Conservation (phyloP, 2,888 invertebrate species). For the Sympetrum striolatum region DNA sequence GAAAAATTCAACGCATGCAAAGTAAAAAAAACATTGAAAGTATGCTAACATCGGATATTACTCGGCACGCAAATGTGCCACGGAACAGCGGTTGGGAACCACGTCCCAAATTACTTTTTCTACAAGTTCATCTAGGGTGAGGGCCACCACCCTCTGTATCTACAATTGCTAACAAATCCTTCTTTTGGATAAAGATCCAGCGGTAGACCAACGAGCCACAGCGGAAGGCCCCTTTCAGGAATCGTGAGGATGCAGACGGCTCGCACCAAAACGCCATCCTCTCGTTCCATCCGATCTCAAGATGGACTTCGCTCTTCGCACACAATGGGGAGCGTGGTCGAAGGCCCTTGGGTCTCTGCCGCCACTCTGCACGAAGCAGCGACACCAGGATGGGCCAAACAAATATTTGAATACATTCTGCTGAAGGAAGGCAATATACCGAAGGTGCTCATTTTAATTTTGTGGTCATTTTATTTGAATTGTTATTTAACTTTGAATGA, state of each 20-base stretch:
- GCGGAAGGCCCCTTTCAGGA: not conserved
- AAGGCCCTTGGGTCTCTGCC: not conserved
- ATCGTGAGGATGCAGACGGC: not conserved
- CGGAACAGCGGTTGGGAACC: too few relatives aligned
- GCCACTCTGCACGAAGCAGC: not conserved
- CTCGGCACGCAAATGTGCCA: too few relatives aligned
- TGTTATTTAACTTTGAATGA: too few relatives aligned
- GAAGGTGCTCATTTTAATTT: not conserved
- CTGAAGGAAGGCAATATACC: conserved; percentile 14
- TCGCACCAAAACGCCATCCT: not conserved
- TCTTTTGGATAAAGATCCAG: not conserved
- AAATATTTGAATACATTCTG: not conserved
- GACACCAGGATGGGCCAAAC: not conserved
- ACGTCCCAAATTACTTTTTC: too few relatives aligned
- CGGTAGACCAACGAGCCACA: not conserved
- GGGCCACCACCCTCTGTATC: not conserved
- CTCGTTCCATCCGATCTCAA: not conserved
- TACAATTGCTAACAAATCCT: not conserved
- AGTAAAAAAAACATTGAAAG: too few relatives aligned
- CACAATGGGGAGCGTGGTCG: not conserved
- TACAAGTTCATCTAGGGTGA: not conserved
- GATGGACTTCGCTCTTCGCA: not conserved
- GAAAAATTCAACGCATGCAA: too few relatives aligned
- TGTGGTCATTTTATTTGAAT: too few relatives aligned
- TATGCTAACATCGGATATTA: too few relatives aligned